These are phyloP conservation scores for Pteropus alecto DNA, from an alignment of 2,113 vertebrate genomes.

Conservation along the genomic window DNA sequence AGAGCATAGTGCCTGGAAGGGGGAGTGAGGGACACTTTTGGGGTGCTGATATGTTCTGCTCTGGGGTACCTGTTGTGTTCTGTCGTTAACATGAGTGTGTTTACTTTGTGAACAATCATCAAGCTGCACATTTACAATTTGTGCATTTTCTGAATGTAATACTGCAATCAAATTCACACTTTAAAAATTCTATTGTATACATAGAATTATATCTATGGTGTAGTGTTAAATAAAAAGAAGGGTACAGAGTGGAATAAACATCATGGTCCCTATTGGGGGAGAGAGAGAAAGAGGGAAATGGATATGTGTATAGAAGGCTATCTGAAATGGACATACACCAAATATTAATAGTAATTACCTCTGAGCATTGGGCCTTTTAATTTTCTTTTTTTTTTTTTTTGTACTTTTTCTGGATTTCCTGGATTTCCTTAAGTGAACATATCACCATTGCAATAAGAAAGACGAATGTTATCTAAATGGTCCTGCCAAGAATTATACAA, in stretches of 20 bases:
- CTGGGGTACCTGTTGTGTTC: neutral
- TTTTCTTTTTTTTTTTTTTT: neutral
- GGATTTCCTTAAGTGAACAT: neutral
- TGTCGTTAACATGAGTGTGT: neutral
- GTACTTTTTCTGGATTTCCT: neutral
- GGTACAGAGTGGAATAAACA: neutral
- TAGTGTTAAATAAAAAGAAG: neutral
- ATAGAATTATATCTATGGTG: neutral
- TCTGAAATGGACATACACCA: neutral
- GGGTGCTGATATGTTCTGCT: neutral
- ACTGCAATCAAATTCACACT: neutral
- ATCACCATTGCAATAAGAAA: neutral
- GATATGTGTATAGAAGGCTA: neutral
- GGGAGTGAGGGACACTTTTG: neutral
- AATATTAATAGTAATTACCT: neutral
- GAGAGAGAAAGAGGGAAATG: neutral
- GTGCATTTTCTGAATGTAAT: neutral
- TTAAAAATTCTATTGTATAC: neutral
- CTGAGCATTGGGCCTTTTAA: neutral
- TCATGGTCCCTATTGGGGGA: neutral
- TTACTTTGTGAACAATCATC: neutral
- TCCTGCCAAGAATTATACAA: neutral
- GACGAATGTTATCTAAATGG: neutral
- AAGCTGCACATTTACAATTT: neutral
- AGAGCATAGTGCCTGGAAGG: neutral